Evolutionary conservation across 1,140 invertebrate genomes (phyloP), one percentile per base, ranked within the genome.

Genomic region (Vanessa tameamea): DNA sequence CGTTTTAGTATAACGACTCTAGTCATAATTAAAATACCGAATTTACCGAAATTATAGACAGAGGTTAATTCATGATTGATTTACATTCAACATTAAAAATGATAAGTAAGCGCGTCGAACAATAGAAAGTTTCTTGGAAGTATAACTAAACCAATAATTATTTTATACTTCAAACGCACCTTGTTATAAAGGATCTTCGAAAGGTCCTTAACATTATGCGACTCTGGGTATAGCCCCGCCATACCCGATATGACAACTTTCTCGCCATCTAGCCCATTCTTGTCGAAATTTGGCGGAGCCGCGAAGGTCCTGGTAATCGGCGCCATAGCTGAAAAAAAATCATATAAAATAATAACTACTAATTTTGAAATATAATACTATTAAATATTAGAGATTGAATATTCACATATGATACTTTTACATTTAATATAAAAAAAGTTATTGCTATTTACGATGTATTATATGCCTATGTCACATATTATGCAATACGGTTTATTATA

Each of bases 161-260:
- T 43, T 55, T 5, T 15, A 68, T 55, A 55, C 53, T n/a, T 53
- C 53, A 50, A 43, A n/a, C 53, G 16, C 83, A 86, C 85, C 84
- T 85, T 87, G 14, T 83, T 83, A 20, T 87, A 87, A 14, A 87
- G 65, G 47, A 82, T 77, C 13, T 85, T 55, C 0, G 71, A 66
- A 4, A 86, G 69, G 0, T 84, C 79, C 48, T 82, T 87, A 0
- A 87, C 78, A 48, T 75, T 72, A 47, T 78, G 69, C 1, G 79
- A 86, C 11, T 71, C 47, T 1, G 84, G 86, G 63, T 75, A 86
- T 9, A 84, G 51, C 0, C 86, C 86, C 3, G 86, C 78, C 75
- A 87, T 84, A 4, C 86, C 86, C 5, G 83, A 82, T 16, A 87
- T 86, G 31, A 87, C 86, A 0, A 87, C 69, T 11, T 75, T 77